These are phyloP conservation scores for Pristionchus mayeri DNA, from an alignment of 2,888 invertebrate species.

Conservation along the genomic window DNA sequence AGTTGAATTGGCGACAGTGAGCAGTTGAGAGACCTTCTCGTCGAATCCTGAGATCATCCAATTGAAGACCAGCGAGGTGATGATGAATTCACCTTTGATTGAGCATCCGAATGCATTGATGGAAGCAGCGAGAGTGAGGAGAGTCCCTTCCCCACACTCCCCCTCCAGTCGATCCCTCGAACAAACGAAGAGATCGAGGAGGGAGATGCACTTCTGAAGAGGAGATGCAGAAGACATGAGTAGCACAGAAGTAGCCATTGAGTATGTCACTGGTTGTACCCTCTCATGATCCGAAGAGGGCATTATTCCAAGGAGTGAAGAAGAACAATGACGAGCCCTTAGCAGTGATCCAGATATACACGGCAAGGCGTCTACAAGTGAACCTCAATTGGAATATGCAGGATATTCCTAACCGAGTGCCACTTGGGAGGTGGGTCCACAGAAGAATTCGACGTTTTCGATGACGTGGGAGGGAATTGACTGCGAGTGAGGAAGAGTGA, in stretches of 20 bases:
- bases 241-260: neutral
- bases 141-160: conserved; percentile 30
- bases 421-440: conserved; percentile 19
- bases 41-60: neutral
- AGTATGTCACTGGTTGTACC: neutral
- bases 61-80: neutral
- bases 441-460: conserved; percentile 44
- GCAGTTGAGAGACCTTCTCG: conserved; percentile 9
- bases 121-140: conserved; percentile 17
- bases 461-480: conserved; percentile 43
- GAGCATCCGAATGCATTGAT: conserved; percentile 43
- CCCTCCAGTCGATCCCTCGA: neutral
- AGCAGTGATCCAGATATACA: conserved; percentile 25
- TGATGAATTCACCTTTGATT: neutral
- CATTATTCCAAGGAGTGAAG: conserved; percentile 1
- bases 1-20: conserved; percentile 14
- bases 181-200: conserved; percentile 1
- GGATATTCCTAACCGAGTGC: neutral
- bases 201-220: neutral
- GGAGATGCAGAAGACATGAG: neutral
- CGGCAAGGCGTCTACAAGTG: conserved; percentile 5
- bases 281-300: conserved; percentile 25
- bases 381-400: neutral
- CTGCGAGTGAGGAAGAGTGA: conserved; percentile 21
- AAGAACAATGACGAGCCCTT: conserved; percentile 14